phyloP scores from a whole-genome alignment of 2,113 vertebrate species.

The Psilopogon haemacephalus region DNA sequence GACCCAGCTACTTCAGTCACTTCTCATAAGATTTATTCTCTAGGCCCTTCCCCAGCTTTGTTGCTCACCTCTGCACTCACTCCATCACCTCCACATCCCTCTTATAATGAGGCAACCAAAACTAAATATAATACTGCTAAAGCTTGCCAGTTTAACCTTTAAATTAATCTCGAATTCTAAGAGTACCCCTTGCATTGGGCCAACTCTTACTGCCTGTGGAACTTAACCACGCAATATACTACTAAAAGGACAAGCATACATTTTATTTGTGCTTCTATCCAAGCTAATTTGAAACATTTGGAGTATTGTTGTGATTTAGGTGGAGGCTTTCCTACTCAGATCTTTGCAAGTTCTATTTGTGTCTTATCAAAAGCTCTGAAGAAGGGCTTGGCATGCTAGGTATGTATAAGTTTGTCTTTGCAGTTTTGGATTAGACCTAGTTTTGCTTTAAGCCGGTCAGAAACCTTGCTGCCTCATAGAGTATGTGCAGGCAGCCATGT shows the following conservation, averaged over 20 bases:
- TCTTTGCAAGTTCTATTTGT: background rate
- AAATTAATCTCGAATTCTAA: background rate
- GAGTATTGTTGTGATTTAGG: background rate
- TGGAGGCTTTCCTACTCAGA: background rate
- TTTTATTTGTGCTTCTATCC: background rate
- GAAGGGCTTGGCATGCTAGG: background rate
- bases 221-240: background rate
- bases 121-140: background rate
- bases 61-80: too few species aligned
- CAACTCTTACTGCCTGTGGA: background rate
- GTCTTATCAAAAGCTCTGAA: background rate
- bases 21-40: too few species aligned
- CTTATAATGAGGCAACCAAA: too few species aligned
- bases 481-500: background rate
- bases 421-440: background rate
- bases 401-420: background rate
- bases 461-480: background rate
- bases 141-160: background rate
- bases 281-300: background rate
- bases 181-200: background rate
- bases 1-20: too few species aligned
- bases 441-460: background rate
- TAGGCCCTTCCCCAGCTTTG: too few species aligned
- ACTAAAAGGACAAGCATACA: background rate
- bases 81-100: too few species aligned